Percentiles rank a stretch among this genome's conserved stretches.
phyloP scores from a whole-genome alignment of 2,888 invertebrate genomes.

The Caenorhabditis sp. region DNA sequence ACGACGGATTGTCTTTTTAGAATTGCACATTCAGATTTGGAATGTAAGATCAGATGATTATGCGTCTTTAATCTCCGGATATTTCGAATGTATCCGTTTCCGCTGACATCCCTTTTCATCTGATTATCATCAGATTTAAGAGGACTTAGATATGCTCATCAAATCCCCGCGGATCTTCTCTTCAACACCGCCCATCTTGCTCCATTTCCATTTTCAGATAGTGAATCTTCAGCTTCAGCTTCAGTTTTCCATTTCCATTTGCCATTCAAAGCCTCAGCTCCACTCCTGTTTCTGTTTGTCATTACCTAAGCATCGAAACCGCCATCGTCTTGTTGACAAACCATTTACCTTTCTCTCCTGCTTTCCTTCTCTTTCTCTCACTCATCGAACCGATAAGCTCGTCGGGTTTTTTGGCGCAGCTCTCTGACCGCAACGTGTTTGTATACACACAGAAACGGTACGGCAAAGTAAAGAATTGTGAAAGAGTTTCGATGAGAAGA shows the following conservation, averaged over 20 bases:
- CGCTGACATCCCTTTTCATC: background rate
- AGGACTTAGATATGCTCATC: background rate
- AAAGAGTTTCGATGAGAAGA: background rate
- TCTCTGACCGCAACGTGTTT: slow-evolving; percentile 55
- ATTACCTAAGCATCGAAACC: slow-evolving; percentile 10
- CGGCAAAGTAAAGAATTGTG: slow-evolving; percentile 46
- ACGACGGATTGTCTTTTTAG: no score
- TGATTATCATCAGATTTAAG: background rate
- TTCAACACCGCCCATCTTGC: background rate
- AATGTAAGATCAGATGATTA: background rate
- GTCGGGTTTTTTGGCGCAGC: slow-evolving; percentile 15
- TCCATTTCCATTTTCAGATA: background rate
- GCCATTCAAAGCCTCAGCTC: no score
- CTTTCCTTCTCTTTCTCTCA: background rate
- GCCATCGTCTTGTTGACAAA: slow-evolving; percentile 29
- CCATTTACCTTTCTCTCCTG: slow-evolving; percentile 25
- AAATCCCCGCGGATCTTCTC: background rate
- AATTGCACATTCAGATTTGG: no score
- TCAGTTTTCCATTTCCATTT: no score
- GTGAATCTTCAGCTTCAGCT: no score
- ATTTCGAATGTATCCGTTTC: background rate
- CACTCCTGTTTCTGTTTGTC: background rate
- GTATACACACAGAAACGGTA: slow-evolving; percentile 37
- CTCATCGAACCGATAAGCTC: slow-evolving; percentile 28
- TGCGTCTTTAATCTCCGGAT: background rate